Base-by-base conservation (phyloP, 2,797 vertebrate species). In the Holocentrus rufus region DNA sequence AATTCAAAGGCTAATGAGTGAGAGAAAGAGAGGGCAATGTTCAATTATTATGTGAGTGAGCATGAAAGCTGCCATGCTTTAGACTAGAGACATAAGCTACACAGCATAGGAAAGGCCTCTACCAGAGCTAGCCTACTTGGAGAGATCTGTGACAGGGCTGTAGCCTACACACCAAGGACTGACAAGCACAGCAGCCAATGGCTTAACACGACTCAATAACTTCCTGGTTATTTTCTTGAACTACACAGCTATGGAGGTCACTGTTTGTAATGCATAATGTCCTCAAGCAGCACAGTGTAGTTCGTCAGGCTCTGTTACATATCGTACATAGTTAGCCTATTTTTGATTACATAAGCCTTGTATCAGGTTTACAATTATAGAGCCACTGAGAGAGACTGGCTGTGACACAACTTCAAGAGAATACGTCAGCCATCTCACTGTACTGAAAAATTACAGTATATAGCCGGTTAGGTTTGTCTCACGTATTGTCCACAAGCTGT, bases 101-200 rank as follows among this genome's bases (percentile, higher is more conserved):
- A 69, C 23, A 69, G 42, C 70, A 54, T 22, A 15, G 50, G 55
- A 42, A 56, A 68, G 72, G 82, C 66, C 80, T 67, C 10, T 50
- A 3, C 50, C 68, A 34, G 23, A 56, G 62, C 74, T 65, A 59
- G 59, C 17, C 60, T 70, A 58, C 69, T 27, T 70, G 31, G 18
- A 3, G 36, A 36, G 39, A 77, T 23, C 10, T 46, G 59, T 72
- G 65, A 66, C 67, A 69, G 62, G 39, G 64, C 82, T 66, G 71
- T 74, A 66, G 68, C 34, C 46, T 31, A 39, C 61, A 69, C 52
- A 13, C 39, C 53, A 30, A 1, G 65, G 85, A 91, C 65, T 74
- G 90, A 91, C 90, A 89, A 18, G 64, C 65, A 65, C 54, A 25
- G 0, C 80, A 86, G 81, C 92, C 90, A 91, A 90, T 89, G 18